Evolutionary conservation across 2,888 invertebrate species (phyloP), one percentile per base, ranked within the genome.

Genomic region (Agrypnus murinus): DNA sequence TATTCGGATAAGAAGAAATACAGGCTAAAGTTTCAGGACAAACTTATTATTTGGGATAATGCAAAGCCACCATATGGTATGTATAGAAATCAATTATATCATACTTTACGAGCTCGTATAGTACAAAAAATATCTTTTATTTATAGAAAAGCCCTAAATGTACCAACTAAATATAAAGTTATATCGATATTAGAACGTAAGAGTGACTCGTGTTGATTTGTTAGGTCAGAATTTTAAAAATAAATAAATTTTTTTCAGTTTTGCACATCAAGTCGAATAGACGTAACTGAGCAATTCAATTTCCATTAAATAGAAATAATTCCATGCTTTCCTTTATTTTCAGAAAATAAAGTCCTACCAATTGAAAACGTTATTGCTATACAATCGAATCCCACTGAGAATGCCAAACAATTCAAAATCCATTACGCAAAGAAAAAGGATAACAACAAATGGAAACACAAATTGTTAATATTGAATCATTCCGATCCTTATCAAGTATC

Each of bases 41-140:
- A 88, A 73, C 88, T 87, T 58, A 84, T 91, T 68, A 88, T 89
- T 57, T 92, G 91, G 91, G 91, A 91, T 79, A 88, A 87, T 50
- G 87, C 87, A 75, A 86, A 86, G 75, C 84, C 87, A 63, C 87
- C 88, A 59, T 86, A 86, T 79, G 87, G 89, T 89, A 84, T 87
- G 87, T 84, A 10, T 9, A 25, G 6, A 36, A 48, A 9, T 31
- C 15, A 34, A 15, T 59, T 59, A 15, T 55, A 19, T 55, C n/a
- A n/a, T n/a, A n/a, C n/a, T n/a, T n/a, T n/a, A n/a, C n/a, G n/a
- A n/a, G n/a, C n/a, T n/a, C n/a, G n/a, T n/a, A n/a, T n/a, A n/a
- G n/a, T n/a, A n/a, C n/a, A n/a, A n/a, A n/a, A n/a, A n/a, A n/a
- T n/a, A n/a, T n/a, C n/a, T n/a, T n/a, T n/a, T n/a, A n/a, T n/a